Base-by-base conservation (phyloP, 2,888 invertebrate species). In the Salpingus planirostris region DNA sequence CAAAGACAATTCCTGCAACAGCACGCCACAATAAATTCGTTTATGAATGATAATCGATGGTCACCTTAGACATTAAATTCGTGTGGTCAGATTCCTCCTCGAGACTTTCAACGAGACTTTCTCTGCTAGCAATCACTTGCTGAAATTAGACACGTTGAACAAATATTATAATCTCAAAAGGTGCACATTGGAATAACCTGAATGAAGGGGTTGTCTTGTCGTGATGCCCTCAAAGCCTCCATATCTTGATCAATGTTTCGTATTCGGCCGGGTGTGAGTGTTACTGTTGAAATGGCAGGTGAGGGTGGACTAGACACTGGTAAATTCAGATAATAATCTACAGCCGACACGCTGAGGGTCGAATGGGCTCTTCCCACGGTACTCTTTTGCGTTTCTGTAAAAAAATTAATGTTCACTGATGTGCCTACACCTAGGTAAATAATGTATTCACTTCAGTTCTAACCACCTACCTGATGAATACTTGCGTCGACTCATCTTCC, bases 171-270 rank as follows among this genome's bases (percentile, higher is more conserved):
- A n/a, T n/a, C n/a, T n/a, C n/a, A 8, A 18, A 18, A 18, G 18
- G 18, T 8, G 5, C 18, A 18, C 5, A 18, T 18, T 10, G 21
- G 18, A 36, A 35, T 33, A 59, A 82, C 84, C 74, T 84, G 81
- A 39, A 87, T 67, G 58, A 83, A 86, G 2, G 87, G 87, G 66
- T 88, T 87, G 62, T 88, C 87, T 63, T 86, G 85, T 38, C 87
- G 70, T 5, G 86, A 86, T 25, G 84, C 70, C 51, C 85, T 71
- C 24, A 87, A 67, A 13, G 84, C 81, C 60, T 86, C 84, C 84
- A 87, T 86, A 56, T 87, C 87, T 64, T 83, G 81, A 52, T 84
- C 83, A 52, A 84, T 81, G 63, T 84, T 82, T 46, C 83, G 70
- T 40, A 80, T 78, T 43, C 82, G 69, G 11, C 83, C 83, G 28